Percentiles rank a stretch among this genome's conserved stretches.
phyloP scores from a whole-genome alignment of 1,140 invertebrate species.

The Colletes latitarsis region DNA sequence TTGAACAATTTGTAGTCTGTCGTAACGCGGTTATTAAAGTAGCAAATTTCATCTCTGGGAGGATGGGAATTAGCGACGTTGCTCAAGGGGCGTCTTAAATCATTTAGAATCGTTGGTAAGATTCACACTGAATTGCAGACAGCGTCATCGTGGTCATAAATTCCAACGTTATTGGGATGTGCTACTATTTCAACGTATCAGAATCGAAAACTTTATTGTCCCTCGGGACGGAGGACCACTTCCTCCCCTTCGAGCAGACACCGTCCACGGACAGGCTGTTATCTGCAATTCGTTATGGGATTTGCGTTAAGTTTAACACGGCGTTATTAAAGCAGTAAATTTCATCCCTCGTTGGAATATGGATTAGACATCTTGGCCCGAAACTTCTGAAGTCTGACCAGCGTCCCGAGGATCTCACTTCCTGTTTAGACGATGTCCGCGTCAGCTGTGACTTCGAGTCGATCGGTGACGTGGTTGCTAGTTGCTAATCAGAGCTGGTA shows the following conservation, averaged over 20 bases:
- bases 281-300: slow-evolving; percentile 5
- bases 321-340: slow-evolving; percentile 73
- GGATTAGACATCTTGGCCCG: slow-evolving; percentile 61
- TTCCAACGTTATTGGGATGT: too few relatives aligned
- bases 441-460: background rate
- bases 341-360: slow-evolving; percentile 54
- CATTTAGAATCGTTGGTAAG: too few relatives aligned
- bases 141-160: background rate
- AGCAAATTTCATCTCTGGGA: background rate
- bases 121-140: background rate
- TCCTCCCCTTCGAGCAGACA: background rate
- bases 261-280: background rate
- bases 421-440: background rate
- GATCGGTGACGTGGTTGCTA: too few relatives aligned
- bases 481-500: background rate
- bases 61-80: too few relatives aligned
- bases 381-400: slow-evolving; percentile 44
- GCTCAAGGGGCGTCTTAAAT: too few relatives aligned
- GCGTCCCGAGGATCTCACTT: slow-evolving; percentile 18
- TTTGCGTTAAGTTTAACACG: slow-evolving; percentile 11
- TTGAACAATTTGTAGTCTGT: too few relatives aligned
- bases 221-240: too few relatives aligned
- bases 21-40: background rate
- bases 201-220: too few relatives aligned
- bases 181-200: too few relatives aligned